Evolutionary conservation across 2,888 invertebrate species (phyloP), one percentile per base, ranked within the genome.

Genomic region (Lasius fuliginosus): DNA sequence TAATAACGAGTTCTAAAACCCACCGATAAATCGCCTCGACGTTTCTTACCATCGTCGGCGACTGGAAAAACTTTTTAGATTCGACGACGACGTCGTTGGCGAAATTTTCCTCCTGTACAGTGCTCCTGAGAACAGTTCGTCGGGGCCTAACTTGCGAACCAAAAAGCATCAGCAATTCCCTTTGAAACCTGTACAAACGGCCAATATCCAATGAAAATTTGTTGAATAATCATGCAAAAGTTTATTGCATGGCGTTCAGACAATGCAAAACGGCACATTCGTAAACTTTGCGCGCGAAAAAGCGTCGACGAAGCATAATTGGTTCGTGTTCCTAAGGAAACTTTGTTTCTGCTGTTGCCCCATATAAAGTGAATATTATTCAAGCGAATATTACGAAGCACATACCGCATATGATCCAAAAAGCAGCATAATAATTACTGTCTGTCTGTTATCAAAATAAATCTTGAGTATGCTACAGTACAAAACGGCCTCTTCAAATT

Each of bases 1-100:
- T 89, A 90, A 88, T 90, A 91, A 91, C 86, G 87, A 87, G 89
- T 87, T 90, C 87, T 88, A 85, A 89, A 90, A 84, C 86, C 82
- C 77, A 73, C 84, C 86, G 84, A 90, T 90, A 90, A 90, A 90
- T 90, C 88, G 87, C 83, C 40, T 8, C 82, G 75, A 65, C 69
- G 67, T 46, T 53, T 69, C 53, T 71, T 83, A 33, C 75, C 53
- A 64, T 74, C 82, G 53, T 30, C 82, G 64, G 53, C 49, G 49
- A 62, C 40, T 27, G 42, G 64, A 64, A 82, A 40, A 82, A 74
- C 62, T 75, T 82, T 82, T 53, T 6, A 81, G 33, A 18, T 23
- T 79, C 60, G 79, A 33, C 46, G 27, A 56, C 53, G 53, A 67
- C n/a, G 49, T 71, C 33, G 81, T 33, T 30, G 75, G 64, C 75